Percentiles rank a stretch among this genome's conserved stretches.
phyloP scores from a whole-genome alignment of 2,888 invertebrate genomes.

The Zygaena filipendulae region DNA sequence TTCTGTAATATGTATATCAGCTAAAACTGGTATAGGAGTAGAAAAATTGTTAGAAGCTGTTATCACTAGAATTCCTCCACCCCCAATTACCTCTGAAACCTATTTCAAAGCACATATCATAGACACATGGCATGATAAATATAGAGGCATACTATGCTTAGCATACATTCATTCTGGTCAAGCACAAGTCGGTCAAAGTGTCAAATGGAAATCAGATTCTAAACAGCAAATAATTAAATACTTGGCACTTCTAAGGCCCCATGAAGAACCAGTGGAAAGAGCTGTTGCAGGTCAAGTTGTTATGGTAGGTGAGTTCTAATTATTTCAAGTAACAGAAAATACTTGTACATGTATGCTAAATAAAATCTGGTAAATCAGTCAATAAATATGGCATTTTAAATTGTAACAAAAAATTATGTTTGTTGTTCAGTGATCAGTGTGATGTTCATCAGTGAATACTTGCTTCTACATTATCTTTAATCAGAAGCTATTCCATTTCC shows the following conservation, averaged over 20 bases:
- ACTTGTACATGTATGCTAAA: too few species aligned
- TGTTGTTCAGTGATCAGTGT: too few species aligned
- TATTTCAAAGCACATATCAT: conserved; percentile 86
- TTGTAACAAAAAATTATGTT: too few species aligned
- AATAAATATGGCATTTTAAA: too few species aligned
- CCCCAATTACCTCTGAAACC: conserved; percentile 65
- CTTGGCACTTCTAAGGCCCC: conserved; percentile 83
- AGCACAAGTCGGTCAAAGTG: conserved; percentile 77
- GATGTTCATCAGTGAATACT: too few species aligned
- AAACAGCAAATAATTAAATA: conserved; percentile 84
- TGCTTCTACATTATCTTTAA: too few species aligned
- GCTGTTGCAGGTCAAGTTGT: conserved; percentile 95
- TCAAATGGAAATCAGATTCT: conserved; percentile 76
- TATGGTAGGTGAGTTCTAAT: conserved; percentile 70
- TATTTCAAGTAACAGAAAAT: too few species aligned
- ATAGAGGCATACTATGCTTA: conserved; percentile 82
- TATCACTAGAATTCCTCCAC: conserved; percentile 82
- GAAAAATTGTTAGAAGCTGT: conserved; percentile 80
- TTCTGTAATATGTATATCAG: conserved; percentile 87
- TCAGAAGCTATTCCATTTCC: too few species aligned
- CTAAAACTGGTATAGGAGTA: conserved; percentile 90
- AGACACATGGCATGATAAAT: conserved; percentile 94
- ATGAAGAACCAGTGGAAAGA: conserved; percentile 71
- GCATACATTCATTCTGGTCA: conserved; percentile 83
- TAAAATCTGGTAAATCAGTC: too few species aligned